These are phyloP conservation scores for Orthonevra nobilis DNA, from an alignment of 2,888 invertebrate species.

Conservation along the genomic window DNA sequence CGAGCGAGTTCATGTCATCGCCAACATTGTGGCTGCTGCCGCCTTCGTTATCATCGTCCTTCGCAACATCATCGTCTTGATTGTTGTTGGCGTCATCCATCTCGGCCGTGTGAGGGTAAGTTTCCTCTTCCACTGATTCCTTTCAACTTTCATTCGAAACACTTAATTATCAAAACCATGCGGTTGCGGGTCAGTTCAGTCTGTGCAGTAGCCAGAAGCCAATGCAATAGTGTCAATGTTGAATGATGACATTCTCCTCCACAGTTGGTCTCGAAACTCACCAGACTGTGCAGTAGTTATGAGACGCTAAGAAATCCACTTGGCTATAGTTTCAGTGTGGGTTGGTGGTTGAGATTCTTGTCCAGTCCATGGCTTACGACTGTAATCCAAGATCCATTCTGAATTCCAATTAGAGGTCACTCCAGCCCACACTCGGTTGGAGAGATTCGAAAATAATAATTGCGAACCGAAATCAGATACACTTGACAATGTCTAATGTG, in stretches of 20 bases:
- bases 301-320: slow-evolving; percentile 18
- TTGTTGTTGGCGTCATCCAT: neutral
- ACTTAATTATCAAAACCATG: slow-evolving; percentile 57
- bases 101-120: slow-evolving; percentile 49
- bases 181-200: slow-evolving; percentile 6
- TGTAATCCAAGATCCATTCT: slow-evolving; percentile 47
- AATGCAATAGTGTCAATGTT: slow-evolving; percentile 3
- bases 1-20: slow-evolving; percentile 47
- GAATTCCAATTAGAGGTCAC: slow-evolving; percentile 27
- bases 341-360: neutral
- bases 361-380: neutral
- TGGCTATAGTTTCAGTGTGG: slow-evolving; percentile 16
- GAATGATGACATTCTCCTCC: slow-evolving; percentile 11
- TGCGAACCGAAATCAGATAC: slow-evolving; percentile 48
- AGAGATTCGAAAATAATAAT: slow-evolving; percentile 31
- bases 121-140: slow-evolving; percentile 1
- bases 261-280: slow-evolving; percentile 1
- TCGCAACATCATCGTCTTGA: slow-evolving; percentile 18
- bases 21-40: slow-evolving; percentile 2
- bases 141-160: slow-evolving; percentile 33
- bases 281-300: slow-evolving; percentile 23
- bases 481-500: slow-evolving; percentile 32
- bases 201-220: too few species aligned
- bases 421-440: slow-evolving; percentile 9
- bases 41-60: slow-evolving; percentile 17